Evolutionary conservation across 2,797 vertebrate species (phyloP), one percentile per base, ranked within the genome.

Genomic region (Poecilia gillii): DNA sequence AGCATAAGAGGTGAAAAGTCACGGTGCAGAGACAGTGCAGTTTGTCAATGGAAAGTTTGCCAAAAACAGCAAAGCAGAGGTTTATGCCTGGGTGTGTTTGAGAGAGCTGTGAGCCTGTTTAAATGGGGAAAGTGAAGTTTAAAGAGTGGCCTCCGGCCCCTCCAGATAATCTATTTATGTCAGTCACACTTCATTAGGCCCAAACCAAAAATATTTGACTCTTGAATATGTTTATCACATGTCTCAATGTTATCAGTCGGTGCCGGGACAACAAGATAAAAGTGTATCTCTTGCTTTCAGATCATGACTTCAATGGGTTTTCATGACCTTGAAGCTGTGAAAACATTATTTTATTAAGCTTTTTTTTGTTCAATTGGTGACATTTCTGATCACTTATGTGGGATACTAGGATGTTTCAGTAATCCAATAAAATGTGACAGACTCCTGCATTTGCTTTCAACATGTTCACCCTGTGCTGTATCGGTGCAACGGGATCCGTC

Each of bases 161-260:
- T 91, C 92, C 80, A 91, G 86, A 94, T 94, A 94, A 94, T 93
- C 90, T 94, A 91, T 95, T 94, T 94, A 94, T 92, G 90, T 90
- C 88, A 90, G 92, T 90, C 90, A 91, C 87, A 91, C 92, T 93
- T 94, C 91, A 94, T 94, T 94, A 92, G 75, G 83, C 80, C 75
- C 78, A 85, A 90, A 90, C 83, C 83, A 90, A 94, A 72, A 93
- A 92, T 87, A 91, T 82, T 88, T 85, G 75, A 87, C 90, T 90
- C 86, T 89, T 88, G 91, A 90, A 89, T 80, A 88, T 92, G 88
- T 93, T 95, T 91, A 93, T 95, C 89, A 92, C 85, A 90, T 92
- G 89, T 92, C 87, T 81, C 73, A 88, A 25, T 88, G 83, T 87
- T 90, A 89, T 92, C 89, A 89, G 88, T 87, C 91, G 88, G 82